phyloP scores from a whole-genome alignment of 2,113 vertebrate genomes.

The Steatornis caripensis region DNA sequence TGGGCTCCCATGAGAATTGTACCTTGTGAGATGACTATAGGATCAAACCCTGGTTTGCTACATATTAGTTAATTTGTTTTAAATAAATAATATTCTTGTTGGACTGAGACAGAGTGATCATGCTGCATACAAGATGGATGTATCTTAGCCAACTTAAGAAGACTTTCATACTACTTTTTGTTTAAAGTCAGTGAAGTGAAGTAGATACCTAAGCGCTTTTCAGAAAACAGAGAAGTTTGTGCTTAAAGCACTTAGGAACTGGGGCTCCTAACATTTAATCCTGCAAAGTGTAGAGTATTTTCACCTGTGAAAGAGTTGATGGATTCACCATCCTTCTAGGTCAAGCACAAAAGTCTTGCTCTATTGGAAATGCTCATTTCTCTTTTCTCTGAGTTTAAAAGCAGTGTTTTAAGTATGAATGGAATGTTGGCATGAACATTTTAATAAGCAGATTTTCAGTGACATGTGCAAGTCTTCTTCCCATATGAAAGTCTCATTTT shows the following conservation, averaged over 20 bases:
- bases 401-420: neutral
- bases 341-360: slow-evolving; percentile 31
- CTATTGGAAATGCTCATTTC: slow-evolving; percentile 52
- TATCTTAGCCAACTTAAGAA: neutral
- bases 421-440: slow-evolving; percentile 13
- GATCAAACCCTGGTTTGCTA: neutral
- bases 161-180: neutral
- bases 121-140: neutral
- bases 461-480: neutral
- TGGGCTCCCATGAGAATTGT: neutral
- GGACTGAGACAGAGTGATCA: neutral
- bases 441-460: slow-evolving; percentile 7
- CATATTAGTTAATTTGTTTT: neutral
- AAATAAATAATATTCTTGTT: neutral
- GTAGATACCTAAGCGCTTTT: neutral
- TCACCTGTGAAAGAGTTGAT: neutral
- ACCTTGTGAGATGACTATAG: neutral
- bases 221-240: neutral
- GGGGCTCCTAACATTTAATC: neutral
- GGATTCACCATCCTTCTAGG: neutral
- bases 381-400: neutral
- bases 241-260: neutral
- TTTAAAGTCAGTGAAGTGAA: neutral
- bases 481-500: neutral
- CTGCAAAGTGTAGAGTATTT: neutral